Conservation (phyloP, 2,888 invertebrate genomes). For the Ormyrus nitidulus region DNA sequence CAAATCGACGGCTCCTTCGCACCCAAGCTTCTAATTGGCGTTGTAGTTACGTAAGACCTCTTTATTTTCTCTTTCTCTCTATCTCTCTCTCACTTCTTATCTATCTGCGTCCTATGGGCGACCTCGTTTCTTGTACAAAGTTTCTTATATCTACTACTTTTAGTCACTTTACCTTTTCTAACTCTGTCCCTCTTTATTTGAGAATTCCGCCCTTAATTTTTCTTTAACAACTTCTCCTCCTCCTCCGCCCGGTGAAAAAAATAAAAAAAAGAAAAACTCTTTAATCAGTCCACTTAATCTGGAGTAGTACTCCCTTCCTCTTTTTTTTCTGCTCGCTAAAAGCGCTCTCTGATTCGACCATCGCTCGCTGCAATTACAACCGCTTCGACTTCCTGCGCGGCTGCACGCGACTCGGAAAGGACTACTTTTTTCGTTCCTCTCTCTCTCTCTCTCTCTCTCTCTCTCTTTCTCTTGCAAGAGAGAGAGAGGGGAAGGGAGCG, state of each 20-base stretch:
- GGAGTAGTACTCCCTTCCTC: conserved; percentile 25
- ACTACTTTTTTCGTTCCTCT: conserved; percentile 6
- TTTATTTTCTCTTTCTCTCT: conserved; percentile 26
- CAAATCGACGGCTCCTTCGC: conserved; percentile 26
- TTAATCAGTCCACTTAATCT: conserved; percentile 56
- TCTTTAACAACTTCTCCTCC: not conserved
- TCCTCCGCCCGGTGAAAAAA: not conserved
- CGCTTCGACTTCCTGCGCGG: conserved; percentile 24
- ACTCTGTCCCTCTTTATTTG: not conserved
- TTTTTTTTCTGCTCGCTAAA: conserved; percentile 15
- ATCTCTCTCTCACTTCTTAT: not conserved
- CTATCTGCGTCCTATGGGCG: conserved; percentile 10
- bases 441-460: conserved; percentile 30
- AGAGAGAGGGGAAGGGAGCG: not conserved
- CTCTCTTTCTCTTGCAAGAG: conserved; percentile 19
- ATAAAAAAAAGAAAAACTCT: conserved; percentile 22
- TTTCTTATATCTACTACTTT: not conserved
- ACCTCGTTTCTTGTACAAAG: conserved; percentile 30
- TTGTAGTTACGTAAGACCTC: conserved; percentile 42
- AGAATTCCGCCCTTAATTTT: conserved; percentile 9
- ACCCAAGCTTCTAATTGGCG: conserved; percentile 48
- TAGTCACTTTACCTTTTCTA: not conserved
- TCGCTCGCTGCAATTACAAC: conserved; percentile 39
- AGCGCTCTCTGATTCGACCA: conserved; percentile 49
- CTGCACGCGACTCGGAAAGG: conserved; percentile 34